phyloP scores from a whole-genome alignment of 2,888 invertebrate species.

The Aphodius granarius region DNA sequence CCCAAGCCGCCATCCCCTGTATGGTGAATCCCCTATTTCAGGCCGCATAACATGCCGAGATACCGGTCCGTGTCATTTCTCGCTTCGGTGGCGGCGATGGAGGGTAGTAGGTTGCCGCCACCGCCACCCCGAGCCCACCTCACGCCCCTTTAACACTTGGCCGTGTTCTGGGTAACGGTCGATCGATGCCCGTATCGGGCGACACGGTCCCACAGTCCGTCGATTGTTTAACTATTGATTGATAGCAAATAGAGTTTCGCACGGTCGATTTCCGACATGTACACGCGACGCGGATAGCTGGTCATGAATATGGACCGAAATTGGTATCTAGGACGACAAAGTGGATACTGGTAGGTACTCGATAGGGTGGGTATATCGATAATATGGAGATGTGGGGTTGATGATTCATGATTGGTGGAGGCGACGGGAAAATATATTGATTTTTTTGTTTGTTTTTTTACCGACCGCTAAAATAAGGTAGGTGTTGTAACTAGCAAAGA shows the following conservation, averaged over 20 bases:
- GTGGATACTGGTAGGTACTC: background rate
- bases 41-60: background rate
- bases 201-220: background rate
- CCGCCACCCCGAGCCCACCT: background rate
- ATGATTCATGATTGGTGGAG: background rate
- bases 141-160: background rate
- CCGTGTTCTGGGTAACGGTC: background rate
- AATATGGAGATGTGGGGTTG: background rate
- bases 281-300: background rate
- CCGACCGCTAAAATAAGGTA: too few relatives aligned
- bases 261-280: conserved; percentile 8
- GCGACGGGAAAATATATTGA: too few relatives aligned
- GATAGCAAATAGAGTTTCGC: conserved; percentile 13
- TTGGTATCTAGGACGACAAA: background rate
- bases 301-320: background rate
- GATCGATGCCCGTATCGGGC: conserved; percentile 2
- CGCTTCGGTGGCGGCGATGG: background rate
- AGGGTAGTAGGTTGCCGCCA: background rate
- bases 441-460: too few relatives aligned
- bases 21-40: background rate
- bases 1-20: background rate
- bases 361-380: background rate
- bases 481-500: too few relatives aligned
- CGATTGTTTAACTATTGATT: conserved; percentile 15
- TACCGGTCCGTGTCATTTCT: background rate